These are phyloP conservation scores for Bubalus kerabau DNA, from an alignment of 2,113 vertebrate genomes.

Conservation along the genomic window DNA sequence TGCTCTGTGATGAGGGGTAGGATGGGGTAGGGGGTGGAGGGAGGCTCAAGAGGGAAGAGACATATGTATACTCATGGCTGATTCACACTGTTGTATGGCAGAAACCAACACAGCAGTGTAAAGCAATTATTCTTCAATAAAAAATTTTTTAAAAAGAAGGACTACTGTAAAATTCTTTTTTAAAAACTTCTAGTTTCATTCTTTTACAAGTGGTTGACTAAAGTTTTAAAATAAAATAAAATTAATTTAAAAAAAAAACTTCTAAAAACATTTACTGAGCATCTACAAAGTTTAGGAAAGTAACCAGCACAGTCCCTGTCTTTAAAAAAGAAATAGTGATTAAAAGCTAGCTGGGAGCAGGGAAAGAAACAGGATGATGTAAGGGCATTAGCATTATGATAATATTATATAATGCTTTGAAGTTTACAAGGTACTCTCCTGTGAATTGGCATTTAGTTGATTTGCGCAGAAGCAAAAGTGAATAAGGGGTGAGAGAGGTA, in stretches of 20 bases:
- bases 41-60: not conserved
- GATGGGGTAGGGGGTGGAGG: not conserved
- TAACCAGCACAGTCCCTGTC: not conserved
- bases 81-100: not conserved
- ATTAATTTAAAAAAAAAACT: not conserved
- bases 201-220: no score
- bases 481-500: not conserved
- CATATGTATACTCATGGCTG: accelerated
- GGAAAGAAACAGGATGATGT: not conserved
- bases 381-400: not conserved
- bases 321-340: not conserved
- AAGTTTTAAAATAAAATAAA: no score
- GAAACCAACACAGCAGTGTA: not conserved
- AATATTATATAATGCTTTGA: not conserved
- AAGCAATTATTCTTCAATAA: not conserved
- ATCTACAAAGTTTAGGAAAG: not conserved
- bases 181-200: not conserved
- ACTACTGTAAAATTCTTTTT: not conserved
- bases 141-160: not conserved
- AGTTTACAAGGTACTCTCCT: not conserved
- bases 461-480: not conserved
- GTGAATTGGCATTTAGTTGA: not conserved
- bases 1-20: not conserved
- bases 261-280: not conserved
- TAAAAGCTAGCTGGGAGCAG: not conserved